These are phyloP conservation scores for Petrophora chlorosata DNA, from an alignment of 2,888 invertebrate species.

Conservation along the genomic window DNA sequence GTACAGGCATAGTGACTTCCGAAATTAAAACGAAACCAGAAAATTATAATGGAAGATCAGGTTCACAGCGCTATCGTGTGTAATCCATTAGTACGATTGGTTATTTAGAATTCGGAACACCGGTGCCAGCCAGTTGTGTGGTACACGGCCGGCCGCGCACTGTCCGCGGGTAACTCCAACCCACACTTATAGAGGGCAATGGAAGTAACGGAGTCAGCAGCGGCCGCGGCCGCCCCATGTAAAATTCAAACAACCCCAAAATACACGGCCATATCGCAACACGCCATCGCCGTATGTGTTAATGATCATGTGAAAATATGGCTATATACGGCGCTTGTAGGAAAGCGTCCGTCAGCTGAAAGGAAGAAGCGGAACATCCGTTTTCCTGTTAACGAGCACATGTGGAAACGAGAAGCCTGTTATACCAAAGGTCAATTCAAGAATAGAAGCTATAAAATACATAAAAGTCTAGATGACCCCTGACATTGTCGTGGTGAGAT, in stretches of 20 bases:
- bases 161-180: slow-evolving; percentile 66
- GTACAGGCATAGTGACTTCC: slow-evolving; percentile 66
- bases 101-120: slow-evolving; percentile 45
- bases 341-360: slow-evolving; percentile 41
- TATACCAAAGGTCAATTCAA: slow-evolving; percentile 47
- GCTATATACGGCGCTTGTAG: slow-evolving; percentile 32
- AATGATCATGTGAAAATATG: slow-evolving; percentile 55
- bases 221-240: slow-evolving; percentile 64
- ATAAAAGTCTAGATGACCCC: slow-evolving; percentile 35
- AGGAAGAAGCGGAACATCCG: slow-evolving; percentile 32
- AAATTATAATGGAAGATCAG: slow-evolving; percentile 53
- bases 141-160: slow-evolving; percentile 76
- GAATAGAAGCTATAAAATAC: slow-evolving; percentile 35
- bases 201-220: slow-evolving; percentile 54
- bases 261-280: slow-evolving; percentile 48
- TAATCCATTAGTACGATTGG: slow-evolving; percentile 58
- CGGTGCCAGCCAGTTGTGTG: slow-evolving; percentile 72
- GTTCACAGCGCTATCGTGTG: slow-evolving; percentile 65
- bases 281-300: slow-evolving; percentile 58
- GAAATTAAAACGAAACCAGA: slow-evolving; percentile 40
- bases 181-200: slow-evolving; percentile 68
- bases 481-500: slow-evolving; percentile 34
- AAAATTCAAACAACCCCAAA: slow-evolving; percentile 71
- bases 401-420: slow-evolving; percentile 31
- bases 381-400: slow-evolving; percentile 31